Evolutionary conservation across 2,888 invertebrate genomes (phyloP).

Genomic region (Micoletzkya japonica): DNA sequence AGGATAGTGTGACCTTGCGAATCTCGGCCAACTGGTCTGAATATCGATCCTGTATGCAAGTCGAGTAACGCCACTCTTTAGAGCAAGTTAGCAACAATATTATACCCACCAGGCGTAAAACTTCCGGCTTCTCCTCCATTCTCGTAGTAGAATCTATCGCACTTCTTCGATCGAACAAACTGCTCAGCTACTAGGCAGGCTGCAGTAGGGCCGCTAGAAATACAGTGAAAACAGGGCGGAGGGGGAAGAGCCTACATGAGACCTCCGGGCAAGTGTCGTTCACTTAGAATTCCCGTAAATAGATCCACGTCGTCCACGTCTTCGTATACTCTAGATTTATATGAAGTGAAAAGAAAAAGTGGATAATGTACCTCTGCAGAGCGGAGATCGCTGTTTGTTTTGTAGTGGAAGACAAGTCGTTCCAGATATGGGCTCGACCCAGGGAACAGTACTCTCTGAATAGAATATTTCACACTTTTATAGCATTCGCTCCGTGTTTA

Average conservation of each 20-base stretch:
- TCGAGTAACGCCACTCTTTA: neutral
- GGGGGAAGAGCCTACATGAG: slow-evolving; percentile 28
- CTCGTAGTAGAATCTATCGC: slow-evolving; percentile 80
- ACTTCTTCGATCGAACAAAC: slow-evolving; percentile 70
- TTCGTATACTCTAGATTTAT: neutral
- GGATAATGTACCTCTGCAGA: neutral
- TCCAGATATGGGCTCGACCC: slow-evolving; percentile 41
- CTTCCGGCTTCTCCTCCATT: slow-evolving; percentile 44
- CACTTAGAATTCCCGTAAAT: slow-evolving; percentile 75
- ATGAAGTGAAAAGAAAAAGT: neutral
- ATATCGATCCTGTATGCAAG: neutral
- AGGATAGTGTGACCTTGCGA: slow-evolving; percentile 81
- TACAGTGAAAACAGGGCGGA: no score
- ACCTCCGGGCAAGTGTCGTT: slow-evolving; percentile 18
- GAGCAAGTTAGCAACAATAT: neutral
- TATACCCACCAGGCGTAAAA: slow-evolving; percentile 45
- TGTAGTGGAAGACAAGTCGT: slow-evolving; percentile 37
- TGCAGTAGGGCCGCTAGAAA: slow-evolving; percentile 79
- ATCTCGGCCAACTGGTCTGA: slow-evolving; percentile 77
- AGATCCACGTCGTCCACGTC: slow-evolving; percentile 88
- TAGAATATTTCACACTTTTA: neutral
- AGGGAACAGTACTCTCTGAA: neutral
- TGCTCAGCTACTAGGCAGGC: slow-evolving; percentile 91
- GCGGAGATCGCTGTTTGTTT: no score
- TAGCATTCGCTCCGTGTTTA: neutral